A percentile compares a stretch with the other conserved stretches of the same genome.
Conservation (phyloP, 2,888 invertebrate genomes). For the Scrobipalpa costella region DNA sequence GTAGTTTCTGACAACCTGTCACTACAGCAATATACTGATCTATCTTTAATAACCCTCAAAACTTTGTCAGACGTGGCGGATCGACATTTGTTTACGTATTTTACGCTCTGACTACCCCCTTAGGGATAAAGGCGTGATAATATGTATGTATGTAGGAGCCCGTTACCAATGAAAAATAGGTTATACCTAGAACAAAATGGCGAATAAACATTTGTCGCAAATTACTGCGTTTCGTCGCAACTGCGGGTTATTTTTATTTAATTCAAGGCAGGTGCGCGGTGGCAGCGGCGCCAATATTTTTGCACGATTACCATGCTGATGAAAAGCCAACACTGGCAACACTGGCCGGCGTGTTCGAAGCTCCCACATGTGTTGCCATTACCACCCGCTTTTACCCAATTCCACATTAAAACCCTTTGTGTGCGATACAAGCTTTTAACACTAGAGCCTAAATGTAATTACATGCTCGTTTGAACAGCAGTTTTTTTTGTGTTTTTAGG, state of each 20-base stretch:
- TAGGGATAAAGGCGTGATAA: too few species aligned
- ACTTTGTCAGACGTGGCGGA: too few species aligned
- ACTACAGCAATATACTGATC: too few species aligned
- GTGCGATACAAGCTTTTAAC: conserved; percentile 33
- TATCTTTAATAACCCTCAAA: too few species aligned
- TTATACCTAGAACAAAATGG: conserved; percentile 53
- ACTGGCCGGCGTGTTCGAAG: conserved; percentile 43
- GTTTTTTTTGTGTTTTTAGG: background rate
- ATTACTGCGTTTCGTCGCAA: conserved; percentile 62
- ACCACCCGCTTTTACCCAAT: conserved; percentile 53
- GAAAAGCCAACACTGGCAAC: conserved; percentile 74
- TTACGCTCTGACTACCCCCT: too few species aligned
- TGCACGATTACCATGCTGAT: conserved; percentile 79
- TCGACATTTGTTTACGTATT: too few species aligned
- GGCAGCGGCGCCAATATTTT: conserved; percentile 67
- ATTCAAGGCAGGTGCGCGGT: conserved; percentile 73
- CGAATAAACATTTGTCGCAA: conserved; percentile 61
- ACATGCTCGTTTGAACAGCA: background rate
- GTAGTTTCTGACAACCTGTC: too few species aligned
- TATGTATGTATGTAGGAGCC: too few species aligned
- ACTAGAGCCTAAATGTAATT: conserved; percentile 15
- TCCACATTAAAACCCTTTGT: conserved; percentile 52
- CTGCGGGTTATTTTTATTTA: conserved; percentile 78
- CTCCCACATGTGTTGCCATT: conserved; percentile 42
- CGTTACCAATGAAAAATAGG: too few species aligned